These are phyloP conservation scores for Lerema accius DNA, from an alignment of 1,140 invertebrate genomes.

Conservation along the genomic window DNA sequence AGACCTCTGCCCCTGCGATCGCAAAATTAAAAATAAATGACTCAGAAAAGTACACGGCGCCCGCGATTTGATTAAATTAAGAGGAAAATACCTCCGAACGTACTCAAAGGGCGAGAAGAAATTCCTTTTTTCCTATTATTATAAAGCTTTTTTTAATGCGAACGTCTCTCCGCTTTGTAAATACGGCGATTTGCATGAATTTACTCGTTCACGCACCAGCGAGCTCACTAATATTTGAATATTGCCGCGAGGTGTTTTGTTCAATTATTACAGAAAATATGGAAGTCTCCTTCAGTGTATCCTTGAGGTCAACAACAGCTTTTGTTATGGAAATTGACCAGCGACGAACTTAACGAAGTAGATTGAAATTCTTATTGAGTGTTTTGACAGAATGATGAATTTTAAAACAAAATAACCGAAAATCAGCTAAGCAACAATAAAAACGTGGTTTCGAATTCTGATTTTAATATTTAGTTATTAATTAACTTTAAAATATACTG, in stretches of 20 bases:
- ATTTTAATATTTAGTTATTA: no score
- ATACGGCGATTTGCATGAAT: conserved; percentile 73
- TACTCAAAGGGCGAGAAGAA: conserved; percentile 39
- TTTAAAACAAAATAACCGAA: background rate
- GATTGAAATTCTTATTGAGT: background rate
- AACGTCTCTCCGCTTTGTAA: conserved; percentile 63
- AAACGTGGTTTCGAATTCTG: no score
- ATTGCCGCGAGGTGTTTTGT: conserved; percentile 38
- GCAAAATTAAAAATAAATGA: conserved; percentile 78
- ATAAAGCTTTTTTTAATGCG: conserved; percentile 64
- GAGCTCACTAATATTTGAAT: conserved; percentile 55
- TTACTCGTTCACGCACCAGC: conserved; percentile 51
- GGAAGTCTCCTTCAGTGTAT: background rate
- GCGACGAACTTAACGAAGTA: background rate
- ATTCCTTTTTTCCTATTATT: conserved; percentile 54
- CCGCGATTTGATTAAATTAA: conserved; percentile 79
- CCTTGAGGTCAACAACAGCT: conserved; percentile 6
- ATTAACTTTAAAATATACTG: no score
- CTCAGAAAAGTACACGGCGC: conserved; percentile 72
- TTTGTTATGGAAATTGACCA: conserved; percentile 3
- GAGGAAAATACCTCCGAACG: conserved; percentile 67
- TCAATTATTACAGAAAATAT: conserved; percentile 16
- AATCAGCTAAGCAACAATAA: no score
- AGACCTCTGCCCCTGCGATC: conserved; percentile 29
- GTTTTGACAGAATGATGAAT: background rate